Conservation (phyloP, 2,113 vertebrate species). For the Zeus faber region DNA sequence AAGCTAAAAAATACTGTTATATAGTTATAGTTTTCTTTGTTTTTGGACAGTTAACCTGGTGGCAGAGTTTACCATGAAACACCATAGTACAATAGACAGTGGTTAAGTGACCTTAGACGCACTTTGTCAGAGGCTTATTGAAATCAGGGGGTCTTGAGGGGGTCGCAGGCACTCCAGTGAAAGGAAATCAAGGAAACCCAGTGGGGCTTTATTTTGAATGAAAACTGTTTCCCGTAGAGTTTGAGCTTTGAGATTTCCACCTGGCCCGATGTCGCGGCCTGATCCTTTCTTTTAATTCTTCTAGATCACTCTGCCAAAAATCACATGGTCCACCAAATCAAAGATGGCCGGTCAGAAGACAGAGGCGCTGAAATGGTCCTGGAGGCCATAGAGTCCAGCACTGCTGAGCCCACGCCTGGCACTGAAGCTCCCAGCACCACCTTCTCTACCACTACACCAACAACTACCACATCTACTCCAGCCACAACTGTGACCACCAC, state of each 20-base stretch:
- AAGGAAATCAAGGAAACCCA: neutral
- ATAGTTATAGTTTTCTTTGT: no score
- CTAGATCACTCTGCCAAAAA: conserved; percentile 75
- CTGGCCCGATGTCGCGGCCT: conserved; percentile 1
- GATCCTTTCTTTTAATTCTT: neutral
- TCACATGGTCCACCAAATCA: conserved; percentile 56
- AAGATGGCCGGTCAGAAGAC: conserved; percentile 66
- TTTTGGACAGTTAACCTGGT: no score
- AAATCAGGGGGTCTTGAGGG: neutral
- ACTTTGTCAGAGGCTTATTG: neutral
- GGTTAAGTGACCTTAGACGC: no score
- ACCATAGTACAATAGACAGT: no score
- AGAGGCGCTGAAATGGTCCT: conserved; percentile 51
- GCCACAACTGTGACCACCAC: conserved; percentile 38
- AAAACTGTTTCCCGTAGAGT: conserved; percentile 9
- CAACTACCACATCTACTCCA: conserved; percentile 33
- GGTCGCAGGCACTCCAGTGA: neutral
- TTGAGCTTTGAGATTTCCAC: neutral
- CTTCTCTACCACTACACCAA: conserved; percentile 24
- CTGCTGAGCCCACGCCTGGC: conserved; percentile 25
- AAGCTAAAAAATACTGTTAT: no score
- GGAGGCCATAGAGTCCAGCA: conserved; percentile 41
- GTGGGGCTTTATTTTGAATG: conserved; percentile 1
- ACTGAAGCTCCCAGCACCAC: conserved; percentile 10
- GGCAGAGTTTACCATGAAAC: no score